Percentiles rank a stretch among this genome's conserved stretches.
Conservation (phyloP, 92 coral and sea anemone genomes). For the Phymanthus crucifer region DNA sequence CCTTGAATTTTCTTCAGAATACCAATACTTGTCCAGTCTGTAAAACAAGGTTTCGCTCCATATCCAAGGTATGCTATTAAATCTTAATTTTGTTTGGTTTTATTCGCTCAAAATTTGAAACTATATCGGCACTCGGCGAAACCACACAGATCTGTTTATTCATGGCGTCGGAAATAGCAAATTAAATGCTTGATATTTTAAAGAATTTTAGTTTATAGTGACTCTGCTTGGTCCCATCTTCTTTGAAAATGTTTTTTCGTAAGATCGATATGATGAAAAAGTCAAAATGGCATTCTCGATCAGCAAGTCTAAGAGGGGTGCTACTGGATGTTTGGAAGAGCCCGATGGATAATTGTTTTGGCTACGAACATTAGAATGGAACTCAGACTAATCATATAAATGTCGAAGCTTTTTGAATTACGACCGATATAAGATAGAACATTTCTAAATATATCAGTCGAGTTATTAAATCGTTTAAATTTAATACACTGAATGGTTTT, state of each 20-base stretch:
- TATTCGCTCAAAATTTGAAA: constrained; percentile 4
- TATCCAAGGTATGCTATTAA: constrained; percentile 81
- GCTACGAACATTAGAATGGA: not conserved
- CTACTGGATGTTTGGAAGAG: constrained; percentile 1
- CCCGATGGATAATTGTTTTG: constrained; percentile 7
- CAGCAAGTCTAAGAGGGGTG: not conserved
- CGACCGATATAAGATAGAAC: not conserved
- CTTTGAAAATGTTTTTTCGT: not conserved
- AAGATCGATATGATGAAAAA: not conserved
- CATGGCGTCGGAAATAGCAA: not conserved
- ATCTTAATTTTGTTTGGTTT: constrained; percentile 19
- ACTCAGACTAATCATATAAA: not conserved
- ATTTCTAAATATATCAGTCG: not conserved
- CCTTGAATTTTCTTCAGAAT: constrained; percentile 61
- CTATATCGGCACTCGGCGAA: not conserved
- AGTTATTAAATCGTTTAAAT: no score
- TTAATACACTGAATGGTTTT: no score
- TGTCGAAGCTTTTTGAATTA: not conserved
- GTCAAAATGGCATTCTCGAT: not conserved
- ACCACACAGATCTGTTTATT: not conserved
- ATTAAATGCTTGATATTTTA: not conserved
- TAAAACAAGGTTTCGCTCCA: constrained; percentile 92
- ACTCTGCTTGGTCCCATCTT: constrained; percentile 9
- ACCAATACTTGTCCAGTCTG: constrained; percentile 98
- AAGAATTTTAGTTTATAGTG: not conserved